A percentile compares a stretch with the other conserved stretches of the same genome.
phyloP scores from a whole-genome alignment of 2,113 vertebrate genomes.

The Ciconia maguari region DNA sequence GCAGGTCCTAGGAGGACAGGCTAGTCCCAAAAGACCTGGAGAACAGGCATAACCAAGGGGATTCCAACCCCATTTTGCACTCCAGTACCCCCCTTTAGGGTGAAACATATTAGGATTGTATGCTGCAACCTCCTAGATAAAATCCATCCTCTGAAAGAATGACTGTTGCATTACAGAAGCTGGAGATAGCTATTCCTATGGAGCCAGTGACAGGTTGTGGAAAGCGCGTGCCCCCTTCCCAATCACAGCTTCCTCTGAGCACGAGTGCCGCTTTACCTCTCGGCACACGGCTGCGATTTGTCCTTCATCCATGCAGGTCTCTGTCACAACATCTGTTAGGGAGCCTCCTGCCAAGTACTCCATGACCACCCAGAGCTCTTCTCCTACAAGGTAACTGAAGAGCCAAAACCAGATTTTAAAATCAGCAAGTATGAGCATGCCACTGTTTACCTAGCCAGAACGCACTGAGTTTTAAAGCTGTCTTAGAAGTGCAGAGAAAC shows the following conservation, averaged over 20 bases:
- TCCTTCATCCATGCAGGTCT: constrained; percentile 97
- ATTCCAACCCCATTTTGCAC: neutral
- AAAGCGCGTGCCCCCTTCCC: accelerated
- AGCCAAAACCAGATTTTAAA: neutral
- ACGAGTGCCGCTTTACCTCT: constrained; percentile 75
- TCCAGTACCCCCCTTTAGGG: neutral
- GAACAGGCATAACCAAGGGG: neutral
- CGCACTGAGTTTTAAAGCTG: neutral
- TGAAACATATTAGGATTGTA: neutral
- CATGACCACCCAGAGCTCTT: constrained; percentile 99
- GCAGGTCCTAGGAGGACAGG: neutral
- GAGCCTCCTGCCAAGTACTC: constrained; percentile 97
- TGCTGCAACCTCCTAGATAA: neutral
- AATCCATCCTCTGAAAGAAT: neutral
- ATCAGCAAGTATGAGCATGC: neutral
- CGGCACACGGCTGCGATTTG: constrained; percentile 96
- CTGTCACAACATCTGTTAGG: constrained; percentile 93
- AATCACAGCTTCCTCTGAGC: accelerated
- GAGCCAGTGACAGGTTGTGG: accelerated
- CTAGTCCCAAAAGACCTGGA: neutral
- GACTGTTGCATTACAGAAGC: neutral
- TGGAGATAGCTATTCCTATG: neutral
- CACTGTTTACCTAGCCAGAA: neutral
- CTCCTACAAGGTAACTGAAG: constrained; percentile 92
- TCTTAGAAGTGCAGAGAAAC: neutral